Evolutionary conservation across 2,797 vertebrate species (phyloP).

Genomic region (Pempheris klunzingeri): DNA sequence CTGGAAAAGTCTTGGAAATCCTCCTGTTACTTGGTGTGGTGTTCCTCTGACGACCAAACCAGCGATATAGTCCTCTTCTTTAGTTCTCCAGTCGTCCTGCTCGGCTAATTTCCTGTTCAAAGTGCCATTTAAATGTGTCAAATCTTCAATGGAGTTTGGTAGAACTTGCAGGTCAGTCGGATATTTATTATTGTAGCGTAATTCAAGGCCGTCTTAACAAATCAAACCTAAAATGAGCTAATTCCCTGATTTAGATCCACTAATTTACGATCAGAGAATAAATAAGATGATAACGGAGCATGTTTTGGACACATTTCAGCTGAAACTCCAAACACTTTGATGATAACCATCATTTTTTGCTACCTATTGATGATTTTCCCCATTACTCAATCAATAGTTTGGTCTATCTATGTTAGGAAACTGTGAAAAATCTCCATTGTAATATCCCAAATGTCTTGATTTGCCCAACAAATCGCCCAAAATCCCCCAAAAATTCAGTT

Average conservation of each 20-base stretch:
- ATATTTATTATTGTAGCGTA: no score
- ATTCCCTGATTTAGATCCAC: background rate
- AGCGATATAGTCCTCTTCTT: background rate
- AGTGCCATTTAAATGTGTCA: background rate
- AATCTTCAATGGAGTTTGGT: background rate
- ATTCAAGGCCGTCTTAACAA: background rate
- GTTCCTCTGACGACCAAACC: background rate
- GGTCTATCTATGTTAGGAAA: no score
- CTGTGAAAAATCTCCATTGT: no score
- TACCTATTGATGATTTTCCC: no score
- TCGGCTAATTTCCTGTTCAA: background rate
- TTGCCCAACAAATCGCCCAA: no score
- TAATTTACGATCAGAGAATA: background rate
- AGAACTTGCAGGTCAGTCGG: background rate
- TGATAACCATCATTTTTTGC: no score
- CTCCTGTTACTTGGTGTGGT: background rate
- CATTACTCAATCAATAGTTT: no score
- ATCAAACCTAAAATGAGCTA: background rate
- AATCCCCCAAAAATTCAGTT: no score
- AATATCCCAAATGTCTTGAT: no score
- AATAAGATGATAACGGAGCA: background rate
- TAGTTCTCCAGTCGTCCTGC: background rate
- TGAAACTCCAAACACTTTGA: background rate
- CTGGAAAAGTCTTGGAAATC: background rate
- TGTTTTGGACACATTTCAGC: background rate